These are phyloP conservation scores for Chondrilla cf. caribensis DNA, from an alignment of 37 sponge, comb jelly and placozoan species.

Conservation along the genomic window DNA sequence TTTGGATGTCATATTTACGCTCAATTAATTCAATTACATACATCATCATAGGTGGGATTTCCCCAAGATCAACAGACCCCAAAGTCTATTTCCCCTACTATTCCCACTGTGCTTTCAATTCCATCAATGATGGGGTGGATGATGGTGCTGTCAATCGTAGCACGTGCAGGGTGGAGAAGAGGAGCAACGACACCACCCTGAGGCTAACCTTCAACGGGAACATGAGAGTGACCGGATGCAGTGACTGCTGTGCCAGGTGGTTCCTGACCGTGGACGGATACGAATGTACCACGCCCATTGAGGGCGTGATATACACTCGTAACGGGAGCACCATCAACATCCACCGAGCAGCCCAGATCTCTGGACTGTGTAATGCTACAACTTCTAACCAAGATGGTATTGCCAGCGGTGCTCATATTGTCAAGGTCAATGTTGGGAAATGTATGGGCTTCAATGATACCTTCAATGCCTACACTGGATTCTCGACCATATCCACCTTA, in stretches of 20 bases:
- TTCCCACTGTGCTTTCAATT: neutral
- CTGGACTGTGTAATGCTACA: slow-evolving; percentile 32
- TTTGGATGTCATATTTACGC: too few relatives aligned
- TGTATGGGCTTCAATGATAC: slow-evolving; percentile 51
- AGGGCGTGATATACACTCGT: slow-evolving; percentile 35
- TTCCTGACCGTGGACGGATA: slow-evolving; percentile 57
- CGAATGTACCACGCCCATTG: slow-evolving; percentile 58
- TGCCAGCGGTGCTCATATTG: neutral
- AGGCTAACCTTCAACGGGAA: slow-evolving; percentile 53
- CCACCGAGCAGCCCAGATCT: slow-evolving; percentile 41
- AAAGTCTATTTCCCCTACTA: neutral
- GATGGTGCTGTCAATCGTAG: slow-evolving; percentile 6
- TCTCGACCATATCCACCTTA: slow-evolving; percentile 17
- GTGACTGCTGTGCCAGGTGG: slow-evolving; percentile 57
- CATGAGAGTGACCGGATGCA: slow-evolving; percentile 38
- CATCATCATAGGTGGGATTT: neutral
- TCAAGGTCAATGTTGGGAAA: slow-evolving; percentile 36
- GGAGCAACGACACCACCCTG: slow-evolving; percentile 18
- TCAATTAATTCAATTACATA: too few relatives aligned
- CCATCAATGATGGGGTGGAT: slow-evolving; percentile 11
- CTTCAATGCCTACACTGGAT: slow-evolving; percentile 47
- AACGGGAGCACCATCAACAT: slow-evolving; percentile 26
- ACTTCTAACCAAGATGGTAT: neutral
- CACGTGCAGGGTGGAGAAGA: slow-evolving; percentile 43
- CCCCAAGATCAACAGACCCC: neutral